Evolutionary conservation across 2,113 vertebrate genomes (phyloP), one percentile per base, ranked within the genome.

Genomic region (Lasiurus cinereus): DNA sequence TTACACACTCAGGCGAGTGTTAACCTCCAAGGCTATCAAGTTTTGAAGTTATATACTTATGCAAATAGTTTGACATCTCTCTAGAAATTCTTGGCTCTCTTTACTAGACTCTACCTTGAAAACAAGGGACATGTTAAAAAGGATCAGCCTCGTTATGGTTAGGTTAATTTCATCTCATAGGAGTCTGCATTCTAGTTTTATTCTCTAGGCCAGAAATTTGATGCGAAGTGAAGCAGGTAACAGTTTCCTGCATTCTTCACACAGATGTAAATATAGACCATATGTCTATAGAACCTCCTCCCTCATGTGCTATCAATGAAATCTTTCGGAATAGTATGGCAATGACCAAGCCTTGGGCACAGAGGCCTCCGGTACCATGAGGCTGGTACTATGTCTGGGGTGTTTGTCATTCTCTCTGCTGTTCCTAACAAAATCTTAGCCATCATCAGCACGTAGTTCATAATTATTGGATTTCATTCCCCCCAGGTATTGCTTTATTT

Each of bases 191-290:
- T 29, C 46, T 64, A 62, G 3, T 74, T 93, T 88, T 39, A 79
- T 31, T 92, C 27, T 54, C 9, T 14, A 67, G 21, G 59, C 21
- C 22, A 82, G 59, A 96, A 80, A 94, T 83, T 1, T 64, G 46
- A n/a, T 62, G 56, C 22, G 90, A 93, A 93, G 14, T 93, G 29
- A 88, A 79, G 66, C 77, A 94, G 16, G 21, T 88, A 94, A 86
- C 54, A 82, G 33, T 7, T 22, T 80, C 27, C 8, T 66, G 46
- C 62, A 22, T 62, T 74, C 15, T 4, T 79, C 19, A 85, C 14
- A 70, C 36, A n/a, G 69, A 93, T 76, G 36, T 73, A 88, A 94
- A 56, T 5, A 31, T 29, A 66, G 24, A 33, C 29, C 64, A 56
- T 62, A 73, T 24, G 22, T 62, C 59, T 62, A 27, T 67, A 82